A percentile compares a stretch with the other conserved stretches of the same genome.
Evolutionary conservation across 2,113 vertebrate genomes (phyloP).

Genomic region (cat (Felis catus)): F.catus_Fca126_mat1.0 CM031419.1:42132501-42133000

Average conservation of each 20-base stretch:
- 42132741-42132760: not conserved
- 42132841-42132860: not conserved
- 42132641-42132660: constrained; percentile 25
- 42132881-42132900: not conserved
- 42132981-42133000: not conserved
- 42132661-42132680: not conserved
- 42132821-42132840: not conserved
- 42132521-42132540: not conserved
- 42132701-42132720: constrained; percentile 18
- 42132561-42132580: constrained; percentile 10
- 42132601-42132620: constrained; percentile 17
- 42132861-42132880: not conserved
- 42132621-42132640: constrained; percentile 13
- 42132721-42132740: not conserved
- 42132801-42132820: not conserved
- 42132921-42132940: not conserved
- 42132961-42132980: constrained; percentile 8
- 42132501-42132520: not conserved
- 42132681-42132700: not conserved
- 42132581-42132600: not conserved
- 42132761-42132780: not conserved
- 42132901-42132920: not conserved
- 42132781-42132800: not conserved
- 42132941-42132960: constrained; percentile 37
- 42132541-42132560: not conserved